Percentiles rank a stretch among this genome's conserved stretches.
Conservation (phyloP, 2,113 vertebrate species). For the Corapipo altera region DNA sequence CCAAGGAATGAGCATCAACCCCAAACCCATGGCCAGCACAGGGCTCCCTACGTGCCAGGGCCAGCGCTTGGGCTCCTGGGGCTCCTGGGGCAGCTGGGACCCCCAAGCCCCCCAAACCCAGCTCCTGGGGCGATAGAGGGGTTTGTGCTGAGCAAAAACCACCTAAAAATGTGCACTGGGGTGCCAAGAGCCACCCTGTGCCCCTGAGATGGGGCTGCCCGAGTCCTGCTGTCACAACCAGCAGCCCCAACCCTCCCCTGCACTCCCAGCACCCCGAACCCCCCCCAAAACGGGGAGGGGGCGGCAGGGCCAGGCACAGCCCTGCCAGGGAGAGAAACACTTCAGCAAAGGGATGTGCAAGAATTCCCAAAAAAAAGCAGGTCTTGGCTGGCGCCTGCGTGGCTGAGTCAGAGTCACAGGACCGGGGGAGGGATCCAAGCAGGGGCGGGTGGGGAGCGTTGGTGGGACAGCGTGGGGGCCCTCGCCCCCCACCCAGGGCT, state of each 20-base stretch:
- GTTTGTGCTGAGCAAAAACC: not conserved
- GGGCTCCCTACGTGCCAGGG: not conserved
- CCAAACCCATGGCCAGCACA: accelerated
- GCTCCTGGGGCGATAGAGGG: accelerated
- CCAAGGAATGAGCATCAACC: not conserved
- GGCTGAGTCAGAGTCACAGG: constrained; percentile 66
- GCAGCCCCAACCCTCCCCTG: not conserved
- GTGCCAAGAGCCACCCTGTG: not conserved
- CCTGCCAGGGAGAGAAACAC: not conserved
- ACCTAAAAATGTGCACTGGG: accelerated
- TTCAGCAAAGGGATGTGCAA: not conserved
- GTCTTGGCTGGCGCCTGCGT: constrained; percentile 38
- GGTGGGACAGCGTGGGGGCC: accelerated
- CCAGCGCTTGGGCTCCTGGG: accelerated
- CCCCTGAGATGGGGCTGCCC: not conserved
- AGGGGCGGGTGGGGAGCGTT: not conserved
- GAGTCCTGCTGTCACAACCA: not conserved
- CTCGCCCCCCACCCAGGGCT: not conserved
- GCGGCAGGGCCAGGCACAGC: not conserved
- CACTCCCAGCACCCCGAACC: not conserved
- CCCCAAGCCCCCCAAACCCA: accelerated
- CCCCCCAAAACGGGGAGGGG: not conserved
- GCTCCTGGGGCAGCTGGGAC: not conserved
- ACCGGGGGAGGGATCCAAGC: not conserved
- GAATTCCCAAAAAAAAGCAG: constrained; percentile 46